phyloP scores from a whole-genome alignment of 2,797 vertebrate genomes.

The Zalophus californianus region DNA sequence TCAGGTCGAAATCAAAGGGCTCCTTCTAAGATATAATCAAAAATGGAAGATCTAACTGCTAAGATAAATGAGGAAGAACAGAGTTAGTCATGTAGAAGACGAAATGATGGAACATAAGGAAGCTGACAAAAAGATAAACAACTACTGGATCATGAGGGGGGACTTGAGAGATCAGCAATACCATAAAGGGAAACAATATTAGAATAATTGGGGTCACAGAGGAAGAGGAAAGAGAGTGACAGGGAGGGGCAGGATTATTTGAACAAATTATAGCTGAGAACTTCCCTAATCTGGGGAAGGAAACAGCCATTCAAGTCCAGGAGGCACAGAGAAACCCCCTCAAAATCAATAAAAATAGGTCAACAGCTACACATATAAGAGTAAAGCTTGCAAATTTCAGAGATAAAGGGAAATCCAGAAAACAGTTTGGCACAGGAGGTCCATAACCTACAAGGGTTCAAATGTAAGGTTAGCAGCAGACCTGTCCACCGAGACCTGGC shows the following conservation, averaged over 20 bases:
- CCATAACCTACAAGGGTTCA: not conserved
- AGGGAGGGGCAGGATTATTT: not conserved
- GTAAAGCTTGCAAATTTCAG: not conserved
- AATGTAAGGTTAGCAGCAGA: not conserved
- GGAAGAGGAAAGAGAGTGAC: not conserved
- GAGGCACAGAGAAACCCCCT: not conserved
- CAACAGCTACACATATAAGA: not conserved
- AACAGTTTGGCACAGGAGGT: not conserved
- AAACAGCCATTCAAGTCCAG: not conserved
- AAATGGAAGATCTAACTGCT: not conserved
- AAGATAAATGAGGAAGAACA: not conserved
- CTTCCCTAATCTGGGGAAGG: not conserved
- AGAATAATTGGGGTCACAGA: not conserved
- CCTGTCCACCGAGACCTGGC: not conserved
- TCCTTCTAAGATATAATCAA: not conserved
- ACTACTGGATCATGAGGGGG: not conserved
- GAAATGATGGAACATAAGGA: not conserved
- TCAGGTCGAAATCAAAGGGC: not conserved
- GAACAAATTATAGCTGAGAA: not conserved
- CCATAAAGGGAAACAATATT: not conserved
- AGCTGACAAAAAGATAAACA: not conserved
- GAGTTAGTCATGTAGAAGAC: not conserved
- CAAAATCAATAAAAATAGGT: not conserved
- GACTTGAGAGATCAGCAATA: not conserved
- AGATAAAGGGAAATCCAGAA: not conserved